A percentile compares a stretch with the other conserved stretches of the same genome.
Evolutionary conservation across 2,797 vertebrate genomes (phyloP).

Genomic region (Scyliorhinus canicula): DNA sequence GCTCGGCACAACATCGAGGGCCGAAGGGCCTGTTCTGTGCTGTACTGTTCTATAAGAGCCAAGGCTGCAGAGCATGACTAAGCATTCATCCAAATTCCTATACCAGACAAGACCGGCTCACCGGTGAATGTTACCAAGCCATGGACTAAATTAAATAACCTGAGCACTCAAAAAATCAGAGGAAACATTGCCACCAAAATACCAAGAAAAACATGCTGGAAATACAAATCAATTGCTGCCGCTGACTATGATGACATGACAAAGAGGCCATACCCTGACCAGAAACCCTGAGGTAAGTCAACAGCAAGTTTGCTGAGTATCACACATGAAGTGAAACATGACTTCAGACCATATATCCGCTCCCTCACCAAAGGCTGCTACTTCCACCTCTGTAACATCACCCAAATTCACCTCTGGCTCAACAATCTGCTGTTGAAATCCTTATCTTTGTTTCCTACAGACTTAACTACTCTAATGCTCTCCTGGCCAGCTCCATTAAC

Average conservation of each 20-base stretch:
- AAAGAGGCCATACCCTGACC: neutral
- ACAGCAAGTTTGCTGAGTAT: neutral
- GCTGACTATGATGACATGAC: neutral
- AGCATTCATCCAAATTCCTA: neutral
- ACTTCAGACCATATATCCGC: neutral
- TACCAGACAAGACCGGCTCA: neutral
- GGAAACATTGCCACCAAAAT: too few relatives aligned
- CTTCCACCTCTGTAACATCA: neutral
- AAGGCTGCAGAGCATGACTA: slow-evolving; percentile 39
- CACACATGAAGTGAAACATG: neutral
- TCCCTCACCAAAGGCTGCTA: neutral
- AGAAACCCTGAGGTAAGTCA: neutral
- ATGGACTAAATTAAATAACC: neutral
- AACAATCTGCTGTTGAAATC: neutral
- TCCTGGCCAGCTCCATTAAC: neutral
- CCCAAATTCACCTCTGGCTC: neutral
- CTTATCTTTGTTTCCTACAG: neutral
- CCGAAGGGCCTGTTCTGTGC: too few relatives aligned
- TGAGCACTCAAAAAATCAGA: neutral
- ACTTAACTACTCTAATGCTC: neutral
- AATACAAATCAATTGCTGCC: too few relatives aligned
- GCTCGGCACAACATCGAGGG: too few relatives aligned
- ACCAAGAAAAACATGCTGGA: neutral
- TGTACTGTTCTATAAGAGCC: too few relatives aligned
- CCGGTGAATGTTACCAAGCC: neutral